Evolutionary conservation across 2,888 invertebrate genomes (phyloP), one percentile per base, ranked within the genome.

Genomic region (Athalia circularis): DNA sequence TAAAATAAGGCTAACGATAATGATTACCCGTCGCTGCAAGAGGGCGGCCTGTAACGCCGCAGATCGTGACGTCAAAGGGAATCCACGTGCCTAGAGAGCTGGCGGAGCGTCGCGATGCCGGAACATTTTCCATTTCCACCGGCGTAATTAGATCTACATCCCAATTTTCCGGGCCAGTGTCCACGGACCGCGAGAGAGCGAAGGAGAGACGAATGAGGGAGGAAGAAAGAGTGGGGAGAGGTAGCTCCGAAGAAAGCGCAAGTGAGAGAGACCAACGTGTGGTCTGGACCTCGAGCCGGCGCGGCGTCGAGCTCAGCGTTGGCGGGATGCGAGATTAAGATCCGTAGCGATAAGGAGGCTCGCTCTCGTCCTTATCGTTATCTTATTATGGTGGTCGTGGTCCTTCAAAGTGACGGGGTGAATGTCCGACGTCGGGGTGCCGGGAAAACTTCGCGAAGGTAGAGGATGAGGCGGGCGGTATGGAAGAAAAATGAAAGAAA

Each of bases 401-500:
- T 78, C 78, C 72, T 43, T 62, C 50, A 54, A 47, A 52, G 47
- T 29, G 29, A 43, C 72, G 79, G 64, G 76, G 77, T 50, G 70
- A 48, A 5, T 15, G 67, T 43, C 50, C 67, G 65, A 65, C 79
- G 52, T 29, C 29, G 29, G 29, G 29, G 29, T 29, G 29, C 29
- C 29, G 29, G 29, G 1, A 29, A 29, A 29, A 29, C 29, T 29
- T 29, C 29, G 29, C 29, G 29, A 70, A 78, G 79, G 50, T 80
- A 84, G 82, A 79, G 76, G 57, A 78, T 59, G 61, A 61, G 64
- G 76, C 65, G 65, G 78, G 72, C 72, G 79, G 77, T 79, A 81
- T 81, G 81, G 79, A 84, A 86, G 86, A 88, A 87, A 87, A 88
- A 88, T 87, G 86, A 85, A 84, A 84, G 81, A 85, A 83, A 87